Conservation (phyloP, 2,797 vertebrate genomes). For the Rhynchonycteris naso region DNA sequence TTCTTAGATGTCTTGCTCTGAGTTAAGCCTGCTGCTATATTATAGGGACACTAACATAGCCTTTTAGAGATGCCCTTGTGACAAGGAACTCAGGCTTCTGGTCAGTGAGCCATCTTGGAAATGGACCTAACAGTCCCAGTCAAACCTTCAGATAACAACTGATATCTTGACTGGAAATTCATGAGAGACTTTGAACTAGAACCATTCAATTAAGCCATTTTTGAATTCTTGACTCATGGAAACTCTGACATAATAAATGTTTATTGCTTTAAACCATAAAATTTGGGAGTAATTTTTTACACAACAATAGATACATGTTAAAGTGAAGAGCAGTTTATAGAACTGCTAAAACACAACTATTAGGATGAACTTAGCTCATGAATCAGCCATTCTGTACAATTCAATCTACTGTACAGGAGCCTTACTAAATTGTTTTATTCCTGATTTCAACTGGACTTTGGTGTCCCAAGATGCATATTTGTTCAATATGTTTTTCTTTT, state of each 20-base stretch:
- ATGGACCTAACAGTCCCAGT: not conserved
- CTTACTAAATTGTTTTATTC: not conserved
- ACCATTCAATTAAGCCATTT: not conserved
- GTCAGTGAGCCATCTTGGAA: not conserved
- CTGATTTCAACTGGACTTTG: not conserved
- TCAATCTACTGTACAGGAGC: not conserved
- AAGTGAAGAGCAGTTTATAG: not conserved
- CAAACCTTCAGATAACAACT: not conserved
- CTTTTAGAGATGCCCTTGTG: not conserved
- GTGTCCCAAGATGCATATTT: not conserved
- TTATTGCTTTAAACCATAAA: not conserved
- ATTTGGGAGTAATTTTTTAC: not conserved
- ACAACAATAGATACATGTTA: not conserved
- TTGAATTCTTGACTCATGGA: not conserved
- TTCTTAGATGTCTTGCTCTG: not conserved
- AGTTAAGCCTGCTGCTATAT: not conserved
- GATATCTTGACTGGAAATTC: not conserved
- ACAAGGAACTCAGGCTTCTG: not conserved
- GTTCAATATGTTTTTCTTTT: conserved; percentile 17
- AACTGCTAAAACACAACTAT: not conserved
- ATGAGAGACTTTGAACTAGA: not conserved
- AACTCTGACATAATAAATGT: not conserved
- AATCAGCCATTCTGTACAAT: not conserved
- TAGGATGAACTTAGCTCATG: too few relatives aligned
- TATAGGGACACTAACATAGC: not conserved